A percentile compares a stretch with the other conserved stretches of the same genome.
These are phyloP conservation scores for Tetragnatha montana DNA, from an alignment of 2,888 invertebrate species.

Conservation along the genomic window DNA sequence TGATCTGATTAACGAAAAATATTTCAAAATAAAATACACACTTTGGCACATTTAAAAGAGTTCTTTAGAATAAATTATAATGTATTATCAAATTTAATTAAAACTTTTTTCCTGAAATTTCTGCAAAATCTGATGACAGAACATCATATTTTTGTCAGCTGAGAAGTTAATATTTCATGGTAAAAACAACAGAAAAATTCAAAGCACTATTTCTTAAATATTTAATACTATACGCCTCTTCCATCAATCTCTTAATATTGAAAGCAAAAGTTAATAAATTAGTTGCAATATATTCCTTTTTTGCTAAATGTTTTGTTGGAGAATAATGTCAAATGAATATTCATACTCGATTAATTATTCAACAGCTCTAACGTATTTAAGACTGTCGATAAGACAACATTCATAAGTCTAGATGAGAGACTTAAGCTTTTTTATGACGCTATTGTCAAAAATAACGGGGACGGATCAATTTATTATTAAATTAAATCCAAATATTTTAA, in stretches of 20 bases:
- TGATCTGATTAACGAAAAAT: background rate
- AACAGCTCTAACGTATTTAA: background rate
- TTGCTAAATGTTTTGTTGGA: background rate
- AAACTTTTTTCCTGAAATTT: background rate
- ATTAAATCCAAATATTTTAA: no score
- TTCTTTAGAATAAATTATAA: background rate
- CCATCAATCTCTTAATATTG: background rate
- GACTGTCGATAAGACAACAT: background rate
- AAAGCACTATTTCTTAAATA: background rate
- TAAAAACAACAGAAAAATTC: background rate
- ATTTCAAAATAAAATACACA: background rate
- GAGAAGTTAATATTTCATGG: background rate
- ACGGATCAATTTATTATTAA: no score
- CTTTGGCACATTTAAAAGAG: background rate
- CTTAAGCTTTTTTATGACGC: background rate
- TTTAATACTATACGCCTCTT: background rate
- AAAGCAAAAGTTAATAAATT: background rate
- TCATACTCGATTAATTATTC: constrained; percentile 14
- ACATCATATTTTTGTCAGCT: no score
- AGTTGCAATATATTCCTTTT: background rate
- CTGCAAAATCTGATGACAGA: no score
- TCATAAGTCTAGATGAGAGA: background rate
- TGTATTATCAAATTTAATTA: background rate
- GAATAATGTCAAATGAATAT: constrained; percentile 15
- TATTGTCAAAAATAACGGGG: background rate